These are phyloP conservation scores for Cyprinus carpio DNA, from an alignment of 2,113 vertebrate genomes.

Conservation along the genomic window DNA sequence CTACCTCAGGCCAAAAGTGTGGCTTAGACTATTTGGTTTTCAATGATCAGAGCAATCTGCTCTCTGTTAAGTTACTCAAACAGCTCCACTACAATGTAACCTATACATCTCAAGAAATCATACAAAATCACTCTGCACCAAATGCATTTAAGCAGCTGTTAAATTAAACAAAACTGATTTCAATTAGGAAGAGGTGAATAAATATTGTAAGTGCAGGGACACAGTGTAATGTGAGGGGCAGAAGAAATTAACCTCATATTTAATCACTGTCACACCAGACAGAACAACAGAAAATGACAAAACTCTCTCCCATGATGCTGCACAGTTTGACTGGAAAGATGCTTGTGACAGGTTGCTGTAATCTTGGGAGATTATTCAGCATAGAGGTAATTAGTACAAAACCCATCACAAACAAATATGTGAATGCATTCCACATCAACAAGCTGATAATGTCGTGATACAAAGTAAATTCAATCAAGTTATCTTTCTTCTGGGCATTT, in stretches of 20 bases:
- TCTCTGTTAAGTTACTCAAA: background rate
- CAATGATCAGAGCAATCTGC: background rate
- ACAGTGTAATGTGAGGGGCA: background rate
- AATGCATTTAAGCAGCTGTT: background rate
- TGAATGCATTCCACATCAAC: slow-evolving; percentile 38
- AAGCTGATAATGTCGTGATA: slow-evolving; percentile 23
- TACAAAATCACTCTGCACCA: background rate
- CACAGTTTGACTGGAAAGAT: slow-evolving; percentile 53
- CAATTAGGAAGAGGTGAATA: background rate
- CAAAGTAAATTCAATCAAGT: slow-evolving; percentile 74
- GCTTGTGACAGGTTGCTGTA: slow-evolving; percentile 79
- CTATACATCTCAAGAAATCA: background rate
- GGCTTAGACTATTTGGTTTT: background rate
- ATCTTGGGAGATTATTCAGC: slow-evolving; percentile 82
- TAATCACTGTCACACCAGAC: slow-evolving; percentile 44
- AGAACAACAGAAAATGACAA: slow-evolving; percentile 42
- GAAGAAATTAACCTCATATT: slow-evolving; percentile 41
- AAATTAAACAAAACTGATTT: background rate
- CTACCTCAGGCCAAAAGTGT: background rate
- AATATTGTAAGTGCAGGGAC: background rate
- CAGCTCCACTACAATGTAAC: background rate
- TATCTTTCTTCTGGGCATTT: slow-evolving; percentile 70
- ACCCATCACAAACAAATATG: slow-evolving; percentile 52
- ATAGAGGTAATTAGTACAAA: slow-evolving; percentile 51
- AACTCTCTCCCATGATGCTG: slow-evolving; percentile 40